A percentile compares a stretch with the other conserved stretches of the same genome.
Conservation (phyloP, 2,113 vertebrate genomes). For the Hemicordylus capensis region DNA sequence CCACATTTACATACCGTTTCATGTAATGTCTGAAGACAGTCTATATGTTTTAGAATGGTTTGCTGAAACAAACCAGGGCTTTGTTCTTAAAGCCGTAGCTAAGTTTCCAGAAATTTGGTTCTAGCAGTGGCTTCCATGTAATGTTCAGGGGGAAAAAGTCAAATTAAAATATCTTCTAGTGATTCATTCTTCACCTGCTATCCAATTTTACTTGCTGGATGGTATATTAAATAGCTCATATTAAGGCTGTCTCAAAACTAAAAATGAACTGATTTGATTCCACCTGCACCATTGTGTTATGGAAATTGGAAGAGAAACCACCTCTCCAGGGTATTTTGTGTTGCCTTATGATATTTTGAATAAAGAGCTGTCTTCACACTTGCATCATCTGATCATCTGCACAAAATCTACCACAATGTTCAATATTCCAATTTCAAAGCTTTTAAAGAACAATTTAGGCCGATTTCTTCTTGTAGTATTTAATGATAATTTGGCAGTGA, state of each 20-base stretch:
- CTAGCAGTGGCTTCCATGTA: constrained; percentile 9
- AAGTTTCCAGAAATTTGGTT: too few species aligned
- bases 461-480: constrained; percentile 12
- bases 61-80: too few species aligned
- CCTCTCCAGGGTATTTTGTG: constrained; percentile 74
- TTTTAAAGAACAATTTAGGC: constrained; percentile 27
- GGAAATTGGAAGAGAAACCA: constrained; percentile 77
- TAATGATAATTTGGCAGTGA: constrained; percentile 11
- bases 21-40: too few species aligned
- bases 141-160: too few species aligned
- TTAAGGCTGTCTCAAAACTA: constrained; percentile 69
- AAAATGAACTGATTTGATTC: constrained; percentile 78
- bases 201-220: constrained; percentile 45
- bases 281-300: constrained; percentile 75
- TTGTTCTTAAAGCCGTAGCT: too few species aligned
- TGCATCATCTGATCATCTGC: constrained; percentile 53
- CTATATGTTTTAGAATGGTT: too few species aligned
- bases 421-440: constrained; percentile 34
- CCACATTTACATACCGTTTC: too few species aligned
- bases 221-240: constrained; percentile 75
- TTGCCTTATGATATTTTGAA: constrained; percentile 78
- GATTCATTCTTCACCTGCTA: constrained; percentile 71
- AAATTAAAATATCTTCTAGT: constrained; percentile 83
- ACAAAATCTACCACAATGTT: constrained; percentile 38
- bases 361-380: constrained; percentile 60